Conservation (phyloP, 2,797 vertebrate species). For the Protosalanx chinensis region DNA sequence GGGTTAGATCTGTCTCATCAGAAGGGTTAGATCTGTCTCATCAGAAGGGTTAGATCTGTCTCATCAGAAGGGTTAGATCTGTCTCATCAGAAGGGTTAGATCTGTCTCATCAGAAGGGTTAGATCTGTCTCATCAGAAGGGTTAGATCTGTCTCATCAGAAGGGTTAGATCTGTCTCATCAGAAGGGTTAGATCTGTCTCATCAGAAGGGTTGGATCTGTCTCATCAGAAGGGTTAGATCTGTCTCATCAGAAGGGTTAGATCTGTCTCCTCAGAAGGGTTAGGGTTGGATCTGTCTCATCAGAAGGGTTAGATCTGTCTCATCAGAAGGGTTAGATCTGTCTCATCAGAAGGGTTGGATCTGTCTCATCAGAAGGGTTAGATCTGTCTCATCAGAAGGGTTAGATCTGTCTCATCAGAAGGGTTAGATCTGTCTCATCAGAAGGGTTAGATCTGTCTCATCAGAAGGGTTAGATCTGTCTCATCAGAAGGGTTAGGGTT, state of each 20-base stretch:
- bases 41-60: slow-evolving; percentile 7
- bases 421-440: slow-evolving; percentile 1
- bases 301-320: slow-evolving; percentile 6
- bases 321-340: slow-evolving; percentile 10
- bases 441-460: background rate
- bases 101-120: slow-evolving; percentile 11
- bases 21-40: background rate
- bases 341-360: too few species aligned
- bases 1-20: slow-evolving; percentile 1
- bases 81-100: slow-evolving; percentile 9
- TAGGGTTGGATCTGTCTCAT: background rate
- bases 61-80: slow-evolving; percentile 11
- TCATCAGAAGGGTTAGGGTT: too few species aligned
- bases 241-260: slow-evolving; percentile 8
- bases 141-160: slow-evolving; percentile 4
- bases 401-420: slow-evolving; percentile 5
- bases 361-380: slow-evolving; percentile 18
- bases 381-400: slow-evolving; percentile 10
- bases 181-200: slow-evolving; percentile 7
- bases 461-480: slow-evolving; percentile 7
- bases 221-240: slow-evolving; percentile 14
- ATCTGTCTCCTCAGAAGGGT: slow-evolving; percentile 8
- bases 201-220: too few species aligned
- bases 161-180: background rate
- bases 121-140: slow-evolving; percentile 9